Base-by-base conservation (phyloP, 2,113 vertebrate species). In the Dipodomys merriami region DNA sequence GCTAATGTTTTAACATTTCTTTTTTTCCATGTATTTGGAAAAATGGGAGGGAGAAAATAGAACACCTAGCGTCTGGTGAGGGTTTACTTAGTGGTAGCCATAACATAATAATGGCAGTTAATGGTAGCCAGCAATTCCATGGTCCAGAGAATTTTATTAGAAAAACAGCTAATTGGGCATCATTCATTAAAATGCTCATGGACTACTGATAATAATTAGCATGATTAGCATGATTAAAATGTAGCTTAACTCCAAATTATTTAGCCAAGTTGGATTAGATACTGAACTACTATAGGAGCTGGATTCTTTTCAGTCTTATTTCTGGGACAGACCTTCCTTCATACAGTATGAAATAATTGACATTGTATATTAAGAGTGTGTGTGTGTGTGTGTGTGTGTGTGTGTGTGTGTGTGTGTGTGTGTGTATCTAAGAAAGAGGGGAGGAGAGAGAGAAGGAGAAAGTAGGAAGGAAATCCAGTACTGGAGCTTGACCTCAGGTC, bases 1-100 rank as follows among this genome's bases (percentile, higher is more conserved):
- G 53, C 53, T 57, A 57, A 57, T 13, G 15, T 57, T 57, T 57
- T 13, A 57, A 57, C 53, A 57, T 16, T 57, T 49, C 57, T 33
- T 72, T 18, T 86, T 65, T 20, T 71, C 90, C 39, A 57, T 15
- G 25, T 29, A 22, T 44, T 74, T 84, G 80, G 60, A 71, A 90
- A 39, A 90, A 71, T 53, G 15, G 1, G 7, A 23, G 27, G 71
- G 11, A 90, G n/a, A 22, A 25, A 39, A 19, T 77, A 46, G 35
- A 46, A 74, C 64, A 11, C 53, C 49, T 64, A 19, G 46, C 8
- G 18, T 13, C 22, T 3, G 35, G 19, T 16, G 44, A 71, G n/a
- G 18, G 29, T 10, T 91, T 67, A 25, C 71, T 25, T 60, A 86
- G 25, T 7, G 44, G 12, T 1, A 77, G 19, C 10, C 27, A 1